Percentiles rank a stretch among this genome's conserved stretches.
Conservation (phyloP, 2,797 vertebrate species). For the Chanos chanos region DNA sequence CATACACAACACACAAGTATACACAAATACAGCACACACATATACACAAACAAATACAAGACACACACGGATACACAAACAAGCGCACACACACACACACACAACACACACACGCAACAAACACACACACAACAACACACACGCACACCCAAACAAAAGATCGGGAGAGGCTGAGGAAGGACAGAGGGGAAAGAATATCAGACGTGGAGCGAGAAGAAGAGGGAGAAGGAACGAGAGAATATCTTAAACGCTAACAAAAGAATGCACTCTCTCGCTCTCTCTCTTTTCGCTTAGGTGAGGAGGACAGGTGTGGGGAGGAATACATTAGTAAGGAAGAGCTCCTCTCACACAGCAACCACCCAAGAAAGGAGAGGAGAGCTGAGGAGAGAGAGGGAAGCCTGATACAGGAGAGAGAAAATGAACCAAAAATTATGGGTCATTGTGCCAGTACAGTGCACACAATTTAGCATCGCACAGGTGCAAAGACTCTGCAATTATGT, state of each 20-base stretch:
- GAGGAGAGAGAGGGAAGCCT: slow-evolving; percentile 17
- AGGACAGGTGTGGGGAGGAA: not conserved
- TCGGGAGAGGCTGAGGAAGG: not conserved
- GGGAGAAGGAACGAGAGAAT: not conserved
- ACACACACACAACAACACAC: too few species aligned
- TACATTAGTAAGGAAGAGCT: slow-evolving; percentile 25
- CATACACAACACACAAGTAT: too few species aligned
- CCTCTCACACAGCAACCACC: slow-evolving; percentile 9
- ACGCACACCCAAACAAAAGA: too few species aligned
- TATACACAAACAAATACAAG: not conserved
- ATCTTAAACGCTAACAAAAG: not conserved
- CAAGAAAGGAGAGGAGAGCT: slow-evolving; percentile 14
- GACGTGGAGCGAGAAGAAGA: not conserved
- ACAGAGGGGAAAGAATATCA: too few species aligned
- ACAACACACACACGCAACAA: too few species aligned
- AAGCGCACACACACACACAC: not conserved
- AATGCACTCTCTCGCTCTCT: too few species aligned
- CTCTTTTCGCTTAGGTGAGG: too few species aligned
- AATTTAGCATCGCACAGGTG: slow-evolving; percentile 83
- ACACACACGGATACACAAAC: not conserved
- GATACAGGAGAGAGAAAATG: slow-evolving; percentile 49
- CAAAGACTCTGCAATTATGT: slow-evolving; percentile 77
- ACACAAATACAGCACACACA: not conserved
- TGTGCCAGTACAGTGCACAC: slow-evolving; percentile 79
- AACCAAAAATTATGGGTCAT: slow-evolving; percentile 78